Conservation (phyloP, 2,888 invertebrate genomes). For the Branchellion lobata region DNA sequence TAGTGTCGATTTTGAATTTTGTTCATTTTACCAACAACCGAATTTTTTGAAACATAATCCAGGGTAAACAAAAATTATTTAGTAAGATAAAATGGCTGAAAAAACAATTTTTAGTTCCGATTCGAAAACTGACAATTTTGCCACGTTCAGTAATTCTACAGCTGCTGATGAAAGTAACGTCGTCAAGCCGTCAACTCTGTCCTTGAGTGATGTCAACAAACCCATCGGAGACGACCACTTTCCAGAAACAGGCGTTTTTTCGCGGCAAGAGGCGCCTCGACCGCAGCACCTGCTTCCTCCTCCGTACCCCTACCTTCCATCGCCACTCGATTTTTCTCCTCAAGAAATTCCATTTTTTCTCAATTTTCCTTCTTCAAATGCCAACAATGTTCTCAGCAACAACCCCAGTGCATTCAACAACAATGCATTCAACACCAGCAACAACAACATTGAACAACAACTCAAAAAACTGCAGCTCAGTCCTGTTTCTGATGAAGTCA, state of each 20-base stretch:
- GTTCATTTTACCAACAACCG: background rate
- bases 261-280: background rate
- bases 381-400: background rate
- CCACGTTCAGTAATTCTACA: constrained; percentile 12
- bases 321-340: constrained; percentile 13
- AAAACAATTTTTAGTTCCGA: constrained; percentile 6
- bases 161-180: background rate
- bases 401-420: background rate
- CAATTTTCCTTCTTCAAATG: background rate
- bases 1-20: background rate
- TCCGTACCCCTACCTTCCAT: background rate
- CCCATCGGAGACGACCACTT: background rate
- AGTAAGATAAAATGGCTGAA: background rate
- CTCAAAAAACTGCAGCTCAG: background rate
- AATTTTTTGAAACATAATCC: background rate
- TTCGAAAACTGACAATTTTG: constrained; percentile 3
- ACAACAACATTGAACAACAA: constrained; percentile 21
- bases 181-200: background rate
- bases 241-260: background rate
- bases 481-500: background rate
- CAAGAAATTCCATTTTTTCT: constrained; percentile 26
- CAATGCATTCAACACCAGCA: background rate
- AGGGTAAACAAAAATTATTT: background rate
- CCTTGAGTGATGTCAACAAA: background rate
- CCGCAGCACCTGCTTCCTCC: constrained; percentile 16